Evolutionary conservation across 2,888 invertebrate species (phyloP), one percentile per base, ranked within the genome.

Genomic region (Odontothrips loti): DNA sequence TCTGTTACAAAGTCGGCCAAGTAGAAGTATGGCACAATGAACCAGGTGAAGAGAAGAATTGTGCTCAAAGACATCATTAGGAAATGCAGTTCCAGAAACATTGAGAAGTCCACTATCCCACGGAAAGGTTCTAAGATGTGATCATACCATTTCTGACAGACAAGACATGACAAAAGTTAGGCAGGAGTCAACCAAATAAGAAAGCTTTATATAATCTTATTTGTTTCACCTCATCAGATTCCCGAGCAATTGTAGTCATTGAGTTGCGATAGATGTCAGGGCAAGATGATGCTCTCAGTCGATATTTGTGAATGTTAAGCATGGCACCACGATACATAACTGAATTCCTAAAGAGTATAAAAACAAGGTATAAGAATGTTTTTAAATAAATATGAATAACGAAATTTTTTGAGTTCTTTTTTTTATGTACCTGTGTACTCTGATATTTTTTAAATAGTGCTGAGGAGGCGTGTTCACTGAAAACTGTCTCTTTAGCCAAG

Each of bases 11-110:
- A 93, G 85, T 97, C 96, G 81, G 95, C 94, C 83, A 97, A 90
- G 88, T 96, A 98, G 87, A 98, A 95, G 88, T 98, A 98, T 20
- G 97, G 97, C 82, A 98, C 95, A 86, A 98, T 97, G 88, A 95
- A 95, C 95, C 96, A 97, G 85, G 94, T 92, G 88, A 97, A 98
- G 80, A 98, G 90, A 81, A 97, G 90, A 84, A 96, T 92, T 84
- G 96, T 97, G 81, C 96, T 95, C 23, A 96, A 86, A 81, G 95
- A 95, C 86, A 97, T 91, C 79, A 95, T 89, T 83, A 94, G 89
- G 87, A 95, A 96, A 84, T 95, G 94, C 82, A 91, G 88, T 86
- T 93, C 92, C 86, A 92, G 89, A 86, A 96, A 94, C 86, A 95
- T 91, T 43, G 93, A 91, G 85, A 95, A 93, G 88, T 96, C 95